phyloP scores from a whole-genome alignment of 2,888 invertebrate species.

The Chloroclystis v-ata region DNA sequence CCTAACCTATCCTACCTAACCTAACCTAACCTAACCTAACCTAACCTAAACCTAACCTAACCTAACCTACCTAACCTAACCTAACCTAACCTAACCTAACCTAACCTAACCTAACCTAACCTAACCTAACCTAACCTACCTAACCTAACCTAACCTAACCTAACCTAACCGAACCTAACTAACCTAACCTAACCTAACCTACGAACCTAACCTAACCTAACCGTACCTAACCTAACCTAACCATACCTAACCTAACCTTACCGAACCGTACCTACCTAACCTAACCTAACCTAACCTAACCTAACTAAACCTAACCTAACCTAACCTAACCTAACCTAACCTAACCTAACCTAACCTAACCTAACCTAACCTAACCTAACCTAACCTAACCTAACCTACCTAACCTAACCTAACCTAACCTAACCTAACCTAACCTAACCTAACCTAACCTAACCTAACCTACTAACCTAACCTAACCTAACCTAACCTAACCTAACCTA shows the following conservation, averaged over 20 bases:
- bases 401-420: conserved; percentile 5
- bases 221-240: conserved; percentile 4
- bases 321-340: conserved; percentile 5
- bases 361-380: conserved; percentile 5
- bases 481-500: conserved; percentile 5
- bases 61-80: conserved; percentile 4
- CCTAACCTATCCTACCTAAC: too few species aligned
- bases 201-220: conserved; percentile 5
- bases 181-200: too few species aligned
- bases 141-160: conserved; percentile 5
- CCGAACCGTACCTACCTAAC: conserved; percentile 4
- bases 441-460: too few species aligned
- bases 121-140: conserved; percentile 5
- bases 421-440: conserved; percentile 5
- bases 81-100: conserved; percentile 5
- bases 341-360: conserved; percentile 5
- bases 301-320: conserved; percentile 4
- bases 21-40: too few species aligned
- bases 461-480: neutral
- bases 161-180: conserved; percentile 3
- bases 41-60: too few species aligned
- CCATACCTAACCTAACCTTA: conserved; percentile 2
- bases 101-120: conserved; percentile 5
- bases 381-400: conserved; percentile 5
- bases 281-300: conserved; percentile 5